phyloP scores from a whole-genome alignment of 2,113 vertebrate genomes.

The Smithornis capensis region DNA sequence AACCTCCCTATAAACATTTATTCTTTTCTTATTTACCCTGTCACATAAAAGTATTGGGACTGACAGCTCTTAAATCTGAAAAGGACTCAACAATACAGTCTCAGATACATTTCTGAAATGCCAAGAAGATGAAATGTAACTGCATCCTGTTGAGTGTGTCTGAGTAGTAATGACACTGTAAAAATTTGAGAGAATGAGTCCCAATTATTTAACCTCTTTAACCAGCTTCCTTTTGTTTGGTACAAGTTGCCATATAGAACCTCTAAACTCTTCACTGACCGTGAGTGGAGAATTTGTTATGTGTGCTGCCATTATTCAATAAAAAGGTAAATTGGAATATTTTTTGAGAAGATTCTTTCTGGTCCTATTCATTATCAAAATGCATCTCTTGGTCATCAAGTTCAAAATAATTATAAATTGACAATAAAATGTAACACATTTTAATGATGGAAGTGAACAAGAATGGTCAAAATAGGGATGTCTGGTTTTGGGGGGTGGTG shows the following conservation, averaged over 20 bases:
- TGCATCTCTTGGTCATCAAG: neutral
- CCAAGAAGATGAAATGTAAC: conserved; percentile 63
- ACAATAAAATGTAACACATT: neutral
- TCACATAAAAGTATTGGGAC: conserved; percentile 3
- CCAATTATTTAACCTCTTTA: conserved; percentile 76
- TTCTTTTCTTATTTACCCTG: conserved; percentile 6
- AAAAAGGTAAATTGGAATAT: conserved; percentile 21
- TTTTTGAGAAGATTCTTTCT: conserved; percentile 10
- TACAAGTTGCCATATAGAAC: conserved; percentile 86
- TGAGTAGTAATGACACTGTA: conserved; percentile 70
- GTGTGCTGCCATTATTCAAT: conserved; percentile 3
- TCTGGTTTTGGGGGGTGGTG: neutral
- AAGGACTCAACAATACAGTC: neutral
- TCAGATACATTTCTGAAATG: conserved; percentile 72
- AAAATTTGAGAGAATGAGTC: conserved; percentile 74
- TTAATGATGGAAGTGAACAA: neutral
- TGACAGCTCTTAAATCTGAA: conserved; percentile 45
- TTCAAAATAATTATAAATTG: neutral
- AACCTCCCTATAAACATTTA: neutral
- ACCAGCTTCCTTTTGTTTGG: conserved; percentile 75
- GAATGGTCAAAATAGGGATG: neutral
- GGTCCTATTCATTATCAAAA: conserved; percentile 39
- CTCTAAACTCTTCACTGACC: conserved; percentile 79
- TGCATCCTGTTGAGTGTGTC: conserved; percentile 69
- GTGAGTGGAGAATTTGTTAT: conserved; percentile 1